phyloP scores from a whole-genome alignment of 2,888 invertebrate genomes.

The Lithodes maja region DNA sequence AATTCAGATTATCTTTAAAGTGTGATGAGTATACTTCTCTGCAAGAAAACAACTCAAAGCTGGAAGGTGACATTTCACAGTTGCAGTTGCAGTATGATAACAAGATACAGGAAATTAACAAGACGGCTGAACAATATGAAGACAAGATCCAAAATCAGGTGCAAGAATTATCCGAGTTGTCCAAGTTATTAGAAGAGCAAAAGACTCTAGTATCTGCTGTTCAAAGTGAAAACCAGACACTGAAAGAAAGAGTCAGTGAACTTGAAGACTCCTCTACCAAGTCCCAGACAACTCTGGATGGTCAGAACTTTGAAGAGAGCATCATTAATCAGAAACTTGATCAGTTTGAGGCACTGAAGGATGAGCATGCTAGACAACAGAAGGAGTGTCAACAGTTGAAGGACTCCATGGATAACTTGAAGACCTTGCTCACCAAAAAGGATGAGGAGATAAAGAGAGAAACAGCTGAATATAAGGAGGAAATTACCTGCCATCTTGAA shows the following conservation, averaged over 20 bases:
- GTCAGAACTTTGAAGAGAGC: neutral
- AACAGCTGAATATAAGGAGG: slow-evolving; percentile 22
- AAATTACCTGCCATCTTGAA: slow-evolving; percentile 18
- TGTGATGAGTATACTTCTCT: neutral
- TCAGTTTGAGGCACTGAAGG: slow-evolving; percentile 42
- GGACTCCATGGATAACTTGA: slow-evolving; percentile 38
- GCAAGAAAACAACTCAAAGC: neutral
- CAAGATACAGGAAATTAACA: neutral
- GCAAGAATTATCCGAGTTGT: neutral
- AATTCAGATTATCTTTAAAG: neutral
- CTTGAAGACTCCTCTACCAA: too few relatives aligned
- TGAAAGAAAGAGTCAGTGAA: neutral
- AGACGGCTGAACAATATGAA: neutral
- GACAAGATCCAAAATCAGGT: neutral
- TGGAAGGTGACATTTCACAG: slow-evolving; percentile 3
- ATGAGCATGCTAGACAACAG: neutral
- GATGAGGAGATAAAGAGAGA: slow-evolving; percentile 22
- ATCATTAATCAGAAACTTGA: slow-evolving; percentile 39
- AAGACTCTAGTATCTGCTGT: neutral
- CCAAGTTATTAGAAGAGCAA: slow-evolving; percentile 12
- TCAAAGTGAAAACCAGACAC: neutral
- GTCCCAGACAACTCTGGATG: neutral
- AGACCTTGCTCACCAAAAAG: slow-evolving; percentile 23
- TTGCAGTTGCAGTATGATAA: slow-evolving; percentile 24
- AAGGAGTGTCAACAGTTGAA: slow-evolving; percentile 30